A percentile compares a stretch with the other conserved stretches of the same genome.
These are phyloP conservation scores for Brachyalestes nurse DNA, from an alignment of 2,797 vertebrate genomes.

Conservation along the genomic window DNA sequence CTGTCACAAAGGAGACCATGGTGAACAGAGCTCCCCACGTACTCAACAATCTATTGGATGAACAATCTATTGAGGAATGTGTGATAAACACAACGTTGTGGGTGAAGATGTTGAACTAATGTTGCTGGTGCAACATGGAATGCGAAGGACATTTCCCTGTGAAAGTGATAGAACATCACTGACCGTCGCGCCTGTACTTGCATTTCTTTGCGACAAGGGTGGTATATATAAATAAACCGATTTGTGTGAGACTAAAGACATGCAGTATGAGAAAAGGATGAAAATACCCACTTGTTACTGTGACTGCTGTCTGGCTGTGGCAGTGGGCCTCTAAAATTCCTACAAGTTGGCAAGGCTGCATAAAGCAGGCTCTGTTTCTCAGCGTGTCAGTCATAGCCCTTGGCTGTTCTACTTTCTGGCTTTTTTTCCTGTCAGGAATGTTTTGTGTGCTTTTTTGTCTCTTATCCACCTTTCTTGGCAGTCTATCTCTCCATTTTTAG, in stretches of 20 bases:
- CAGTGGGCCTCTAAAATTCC: slow-evolving; percentile 35
- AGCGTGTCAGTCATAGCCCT: neutral
- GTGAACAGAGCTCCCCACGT: neutral
- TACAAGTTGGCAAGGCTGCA: slow-evolving; percentile 12
- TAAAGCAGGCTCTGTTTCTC: slow-evolving; percentile 40
- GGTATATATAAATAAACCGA: too few relatives aligned
- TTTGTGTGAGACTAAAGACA: neutral
- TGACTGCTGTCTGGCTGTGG: slow-evolving; percentile 21
- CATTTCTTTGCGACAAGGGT: too few relatives aligned
- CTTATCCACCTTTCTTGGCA: neutral
- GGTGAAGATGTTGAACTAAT: neutral
- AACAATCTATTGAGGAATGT: neutral
- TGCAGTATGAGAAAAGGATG: neutral
- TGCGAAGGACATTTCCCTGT: neutral
- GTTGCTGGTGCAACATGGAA: neutral
- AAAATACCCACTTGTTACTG: neutral
- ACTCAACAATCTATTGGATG: neutral
- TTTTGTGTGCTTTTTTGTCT: neutral
- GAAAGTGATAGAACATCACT: neutral
- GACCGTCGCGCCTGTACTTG: too few relatives aligned
- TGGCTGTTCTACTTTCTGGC: neutral
- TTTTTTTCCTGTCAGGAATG: neutral
- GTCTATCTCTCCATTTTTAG: neutral
- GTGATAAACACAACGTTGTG: neutral
- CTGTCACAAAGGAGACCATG: neutral